Evolutionary conservation across 2,888 invertebrate genomes (phyloP).

Genomic region (Ecliptopera silaceata): DNA sequence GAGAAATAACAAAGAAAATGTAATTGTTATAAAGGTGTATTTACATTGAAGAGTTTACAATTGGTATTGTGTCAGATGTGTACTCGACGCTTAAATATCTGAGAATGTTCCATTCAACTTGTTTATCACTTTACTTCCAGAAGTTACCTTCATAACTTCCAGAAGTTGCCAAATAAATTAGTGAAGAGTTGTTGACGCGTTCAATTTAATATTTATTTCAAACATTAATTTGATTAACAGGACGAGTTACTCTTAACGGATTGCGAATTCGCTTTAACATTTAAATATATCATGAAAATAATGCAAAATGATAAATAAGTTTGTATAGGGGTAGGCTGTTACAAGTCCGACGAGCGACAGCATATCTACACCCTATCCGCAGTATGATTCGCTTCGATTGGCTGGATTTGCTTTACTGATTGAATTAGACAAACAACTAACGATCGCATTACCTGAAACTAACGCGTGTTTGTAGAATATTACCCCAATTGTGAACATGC

Average conservation of each 20-base stretch:
- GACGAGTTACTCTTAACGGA: conserved; percentile 18
- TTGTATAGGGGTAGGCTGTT: background rate
- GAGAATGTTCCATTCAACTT: background rate
- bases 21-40: too few species aligned
- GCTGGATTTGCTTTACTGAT: conserved; percentile 9
- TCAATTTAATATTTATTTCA: conserved; percentile 30
- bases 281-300: background rate
- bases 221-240: conserved; percentile 32
- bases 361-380: too few species aligned
- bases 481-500: background rate
- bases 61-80: background rate
- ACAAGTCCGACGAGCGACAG: background rate
- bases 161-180: conserved; percentile 26
- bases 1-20: too few species aligned
- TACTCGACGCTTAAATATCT: background rate
- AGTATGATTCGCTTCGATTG: background rate
- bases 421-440: conserved; percentile 17
- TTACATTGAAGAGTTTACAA: background rate
- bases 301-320: background rate
- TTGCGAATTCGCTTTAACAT: background rate
- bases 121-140: conserved; percentile 3
- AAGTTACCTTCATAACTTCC: conserved; percentile 17
- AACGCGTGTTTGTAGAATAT: conserved; percentile 4
- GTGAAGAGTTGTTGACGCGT: conserved; percentile 26
- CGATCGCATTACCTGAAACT: conserved; percentile 8